These are phyloP conservation scores for Ceratina calcarata DNA, from an alignment of 1,140 invertebrate genomes.

Conservation along the genomic window DNA sequence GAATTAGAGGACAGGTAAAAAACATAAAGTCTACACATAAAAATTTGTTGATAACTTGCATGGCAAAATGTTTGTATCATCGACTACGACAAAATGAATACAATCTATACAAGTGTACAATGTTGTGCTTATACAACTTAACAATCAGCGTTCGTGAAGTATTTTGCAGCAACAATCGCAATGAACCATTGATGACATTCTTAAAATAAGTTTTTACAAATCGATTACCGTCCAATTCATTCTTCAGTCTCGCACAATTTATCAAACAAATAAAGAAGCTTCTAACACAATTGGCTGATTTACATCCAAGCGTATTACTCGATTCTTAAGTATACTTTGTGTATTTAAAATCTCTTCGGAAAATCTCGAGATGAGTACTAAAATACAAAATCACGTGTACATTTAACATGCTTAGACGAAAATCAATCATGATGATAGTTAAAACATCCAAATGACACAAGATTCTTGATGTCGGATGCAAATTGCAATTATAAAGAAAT, in stretches of 20 bases:
- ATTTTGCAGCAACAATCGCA: slow-evolving; percentile 24
- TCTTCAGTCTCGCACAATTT: neutral
- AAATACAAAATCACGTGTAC: neutral
- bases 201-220: neutral
- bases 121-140: slow-evolving; percentile 8
- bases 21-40: slow-evolving; percentile 3
- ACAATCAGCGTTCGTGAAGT: neutral
- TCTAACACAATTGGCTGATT: neutral
- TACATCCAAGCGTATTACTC: no score
- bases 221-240: neutral
- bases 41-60: neutral
- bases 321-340: neutral
- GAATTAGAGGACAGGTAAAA: neutral
- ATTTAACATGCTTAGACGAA: neutral
- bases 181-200: neutral
- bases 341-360: neutral
- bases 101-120: slow-evolving; percentile 11
- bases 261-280: neutral
- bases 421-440: neutral
- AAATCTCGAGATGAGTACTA: neutral
- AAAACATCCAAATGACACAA: neutral
- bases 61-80: slow-evolving; percentile 9
- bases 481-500: neutral
- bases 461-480: neutral
- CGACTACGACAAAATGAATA: slow-evolving; percentile 26